Percentiles rank a stretch among this genome's conserved stretches.
Conservation (phyloP, 2,797 vertebrate species). For the Rhabdophis nuchalis region DNA sequence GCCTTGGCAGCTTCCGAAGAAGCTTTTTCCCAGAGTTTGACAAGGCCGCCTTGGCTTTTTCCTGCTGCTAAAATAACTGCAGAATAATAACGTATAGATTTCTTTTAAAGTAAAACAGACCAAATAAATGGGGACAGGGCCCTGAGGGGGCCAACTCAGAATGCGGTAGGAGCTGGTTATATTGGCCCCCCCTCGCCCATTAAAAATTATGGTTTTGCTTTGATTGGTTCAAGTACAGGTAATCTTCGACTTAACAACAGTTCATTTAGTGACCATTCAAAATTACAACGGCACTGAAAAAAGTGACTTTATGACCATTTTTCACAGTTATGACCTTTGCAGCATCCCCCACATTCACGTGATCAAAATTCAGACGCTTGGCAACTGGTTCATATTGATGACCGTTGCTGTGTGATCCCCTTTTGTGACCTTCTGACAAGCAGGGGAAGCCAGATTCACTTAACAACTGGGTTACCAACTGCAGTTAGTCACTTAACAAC, state of each 20-base stretch:
- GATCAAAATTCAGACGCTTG: too few relatives aligned
- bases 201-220: background rate
- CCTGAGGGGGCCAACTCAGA: background rate
- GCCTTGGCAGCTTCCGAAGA: background rate
- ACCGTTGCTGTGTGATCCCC: too few relatives aligned
- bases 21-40: background rate
- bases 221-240: background rate
- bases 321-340: too few relatives aligned
- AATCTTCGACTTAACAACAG: background rate
- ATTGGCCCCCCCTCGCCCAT: background rate
- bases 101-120: background rate
- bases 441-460: too few relatives aligned
- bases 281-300: too few relatives aligned
- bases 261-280: too few relatives aligned
- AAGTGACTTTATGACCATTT: too few relatives aligned
- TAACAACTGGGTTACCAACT: too few relatives aligned
- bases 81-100: background rate
- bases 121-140: background rate
- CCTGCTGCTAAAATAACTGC: conserved; percentile 10
- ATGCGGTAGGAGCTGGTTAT: background rate
- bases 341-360: too few relatives aligned
- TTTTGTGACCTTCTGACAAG: too few relatives aligned
- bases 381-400: too few relatives aligned
- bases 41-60: conserved; percentile 36
- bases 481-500: too few relatives aligned